A percentile compares a stretch with the other conserved stretches of the same genome.
These are phyloP conservation scores for Chauna torquata DNA, from an alignment of 2,113 vertebrate species.

Conservation along the genomic window DNA sequence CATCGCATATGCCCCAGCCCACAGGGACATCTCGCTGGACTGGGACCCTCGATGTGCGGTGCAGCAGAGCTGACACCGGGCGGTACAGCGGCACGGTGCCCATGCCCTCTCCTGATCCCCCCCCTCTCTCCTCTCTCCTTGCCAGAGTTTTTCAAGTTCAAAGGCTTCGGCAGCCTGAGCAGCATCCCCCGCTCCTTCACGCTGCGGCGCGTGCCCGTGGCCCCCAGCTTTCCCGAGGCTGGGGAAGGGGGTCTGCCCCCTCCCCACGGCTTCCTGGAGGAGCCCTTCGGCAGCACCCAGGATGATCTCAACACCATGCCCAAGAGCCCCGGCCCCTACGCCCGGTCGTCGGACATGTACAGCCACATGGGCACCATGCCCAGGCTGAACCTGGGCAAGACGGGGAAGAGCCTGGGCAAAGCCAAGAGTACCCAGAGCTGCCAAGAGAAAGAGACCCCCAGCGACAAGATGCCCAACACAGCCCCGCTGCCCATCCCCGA, in stretches of 20 bases:
- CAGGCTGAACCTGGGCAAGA: conserved; percentile 50
- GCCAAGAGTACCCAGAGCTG: not conserved
- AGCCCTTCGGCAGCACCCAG: conserved; percentile 60
- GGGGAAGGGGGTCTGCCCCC: not conserved
- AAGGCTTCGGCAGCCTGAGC: conserved; percentile 89
- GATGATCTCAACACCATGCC: conserved; percentile 84
- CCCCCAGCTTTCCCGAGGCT: not conserved
- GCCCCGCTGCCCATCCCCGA: fast-evolving
- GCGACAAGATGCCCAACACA: not conserved
- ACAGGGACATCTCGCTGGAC: not conserved
- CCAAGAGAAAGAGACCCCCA: not conserved
- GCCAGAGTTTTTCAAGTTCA: conserved; percentile 85
- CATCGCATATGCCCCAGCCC: not conserved
- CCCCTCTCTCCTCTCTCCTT: not conserved
- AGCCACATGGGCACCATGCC: conserved; percentile 95
- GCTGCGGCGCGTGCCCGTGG: conserved; percentile 32
- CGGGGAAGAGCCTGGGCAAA: not conserved
- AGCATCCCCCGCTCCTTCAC: conserved; percentile 81
- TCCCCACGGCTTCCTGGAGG: conserved; percentile 14
- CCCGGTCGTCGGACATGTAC: conserved; percentile 89
- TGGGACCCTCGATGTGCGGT: not conserved
- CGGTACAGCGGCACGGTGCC: fast-evolving
- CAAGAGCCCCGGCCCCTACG: conserved; percentile 81
- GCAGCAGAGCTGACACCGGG: not conserved
- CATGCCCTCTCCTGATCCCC: not conserved